phyloP scores from a whole-genome alignment of 2,113 vertebrate species.

The Channa argus region DNA sequence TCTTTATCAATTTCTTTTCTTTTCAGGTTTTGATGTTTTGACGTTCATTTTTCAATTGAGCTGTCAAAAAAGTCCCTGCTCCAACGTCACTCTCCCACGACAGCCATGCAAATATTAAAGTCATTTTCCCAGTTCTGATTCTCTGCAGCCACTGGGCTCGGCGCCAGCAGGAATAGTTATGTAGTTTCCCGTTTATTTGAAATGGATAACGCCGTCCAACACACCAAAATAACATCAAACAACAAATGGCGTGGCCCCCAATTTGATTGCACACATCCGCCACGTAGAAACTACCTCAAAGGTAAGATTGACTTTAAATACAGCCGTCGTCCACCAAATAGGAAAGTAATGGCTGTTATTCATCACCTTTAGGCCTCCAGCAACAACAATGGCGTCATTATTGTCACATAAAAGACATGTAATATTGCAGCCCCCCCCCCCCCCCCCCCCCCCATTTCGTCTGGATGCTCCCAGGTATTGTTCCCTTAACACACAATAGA shows the following conservation, averaged over 20 bases:
- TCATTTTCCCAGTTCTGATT: neutral
- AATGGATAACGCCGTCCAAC: conserved; percentile 7
- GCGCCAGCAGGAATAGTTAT: neutral
- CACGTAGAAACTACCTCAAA: conserved; percentile 33
- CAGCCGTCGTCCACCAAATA: conserved; percentile 40
- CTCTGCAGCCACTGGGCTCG: neutral
- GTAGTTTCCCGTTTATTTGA: conserved; percentile 6
- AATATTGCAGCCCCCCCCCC: neutral
- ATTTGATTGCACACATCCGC: conserved; percentile 13
- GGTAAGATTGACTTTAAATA: conserved; percentile 44
- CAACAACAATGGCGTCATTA: conserved; percentile 32
- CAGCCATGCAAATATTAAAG: neutral
- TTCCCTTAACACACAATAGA: conserved; percentile 5
- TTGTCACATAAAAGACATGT: conserved; percentile 38
- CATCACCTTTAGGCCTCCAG: conserved; percentile 44
- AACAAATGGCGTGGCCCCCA: conserved; percentile 21
- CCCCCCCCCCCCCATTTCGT: conserved; percentile 2
- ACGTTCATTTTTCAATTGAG: neutral
- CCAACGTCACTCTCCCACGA: conserved; percentile 6
- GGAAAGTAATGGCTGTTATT: conserved; percentile 35
- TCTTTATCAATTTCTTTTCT: neutral
- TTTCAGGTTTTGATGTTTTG: neutral
- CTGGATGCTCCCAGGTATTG: conserved; percentile 5
- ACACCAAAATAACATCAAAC: conserved; percentile 35
- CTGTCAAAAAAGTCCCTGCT: conserved; percentile 10